Evolutionary conservation across 2,797 vertebrate species (phyloP).

Genomic region (Muscicapa striata): DNA sequence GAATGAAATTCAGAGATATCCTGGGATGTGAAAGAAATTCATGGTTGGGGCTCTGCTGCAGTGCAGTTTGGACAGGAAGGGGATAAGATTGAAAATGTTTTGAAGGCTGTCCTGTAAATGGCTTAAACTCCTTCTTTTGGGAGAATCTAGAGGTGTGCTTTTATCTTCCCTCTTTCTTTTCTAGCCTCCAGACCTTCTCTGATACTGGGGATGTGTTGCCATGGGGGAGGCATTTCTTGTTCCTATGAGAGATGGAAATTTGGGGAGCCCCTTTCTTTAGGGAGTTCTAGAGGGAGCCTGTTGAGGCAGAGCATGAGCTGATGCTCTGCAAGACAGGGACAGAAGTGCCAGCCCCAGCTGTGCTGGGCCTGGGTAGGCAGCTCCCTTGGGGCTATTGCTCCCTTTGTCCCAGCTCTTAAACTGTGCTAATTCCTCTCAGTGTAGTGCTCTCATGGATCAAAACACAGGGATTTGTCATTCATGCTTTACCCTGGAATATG

Average conservation of each 20-base stretch:
- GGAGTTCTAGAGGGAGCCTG: neutral
- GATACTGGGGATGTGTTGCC: neutral
- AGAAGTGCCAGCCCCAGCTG: neutral
- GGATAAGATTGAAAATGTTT: neutral
- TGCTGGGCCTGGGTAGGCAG: neutral
- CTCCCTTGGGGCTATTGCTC: neutral
- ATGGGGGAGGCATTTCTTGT: fast-evolving
- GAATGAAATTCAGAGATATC: neutral
- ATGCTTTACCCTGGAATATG: neutral
- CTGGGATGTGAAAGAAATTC: neutral
- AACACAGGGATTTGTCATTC: conserved; percentile 20
- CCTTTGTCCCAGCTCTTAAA: neutral
- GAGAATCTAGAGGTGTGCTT: neutral
- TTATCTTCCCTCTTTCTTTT: neutral
- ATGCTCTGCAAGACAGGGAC: neutral
- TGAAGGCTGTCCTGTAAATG: neutral
- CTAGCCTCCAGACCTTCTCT: fast-evolving
- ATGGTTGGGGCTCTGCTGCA: neutral
- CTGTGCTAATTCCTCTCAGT: neutral
- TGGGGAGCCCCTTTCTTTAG: neutral
- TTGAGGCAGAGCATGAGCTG: neutral
- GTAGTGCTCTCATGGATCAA: neutral
- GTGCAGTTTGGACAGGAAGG: neutral
- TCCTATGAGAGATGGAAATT: neutral
- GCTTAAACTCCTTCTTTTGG: neutral